A percentile compares a stretch with the other conserved stretches of the same genome.
These are phyloP conservation scores for Amphipoea oculea DNA, from an alignment of 2,888 invertebrate genomes.

Conservation along the genomic window DNA sequence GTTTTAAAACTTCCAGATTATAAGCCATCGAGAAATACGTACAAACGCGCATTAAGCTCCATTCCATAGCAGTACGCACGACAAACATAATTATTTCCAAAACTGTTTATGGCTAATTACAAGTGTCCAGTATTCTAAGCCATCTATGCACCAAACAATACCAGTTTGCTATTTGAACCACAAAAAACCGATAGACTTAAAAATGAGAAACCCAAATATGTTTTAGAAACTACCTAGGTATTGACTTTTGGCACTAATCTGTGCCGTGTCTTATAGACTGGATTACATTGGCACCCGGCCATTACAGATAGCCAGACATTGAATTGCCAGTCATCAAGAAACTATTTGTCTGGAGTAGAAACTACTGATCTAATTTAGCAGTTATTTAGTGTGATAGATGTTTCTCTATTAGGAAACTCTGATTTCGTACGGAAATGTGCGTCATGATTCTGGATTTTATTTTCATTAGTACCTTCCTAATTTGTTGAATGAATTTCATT, in stretches of 20 bases:
- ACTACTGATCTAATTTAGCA: conserved; percentile 44
- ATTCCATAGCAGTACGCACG: neutral
- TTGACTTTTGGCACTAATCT: conserved; percentile 36
- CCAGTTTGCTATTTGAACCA: neutral
- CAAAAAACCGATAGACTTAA: neutral
- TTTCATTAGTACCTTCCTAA: neutral
- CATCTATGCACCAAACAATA: neutral
- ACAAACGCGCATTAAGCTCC: neutral
- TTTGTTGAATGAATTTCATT: neutral
- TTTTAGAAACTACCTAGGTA: conserved; percentile 21
- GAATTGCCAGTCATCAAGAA: conserved; percentile 59
- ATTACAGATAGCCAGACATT: conserved; percentile 50
- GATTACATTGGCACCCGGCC: conserved; percentile 55
- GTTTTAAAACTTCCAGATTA: neutral
- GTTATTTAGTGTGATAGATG: conserved; percentile 32
- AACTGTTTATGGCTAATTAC: neutral
- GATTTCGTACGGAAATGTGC: neutral
- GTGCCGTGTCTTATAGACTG: conserved; percentile 24
- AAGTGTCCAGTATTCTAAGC: neutral
- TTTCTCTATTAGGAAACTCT: conserved; percentile 8
- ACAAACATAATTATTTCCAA: neutral
- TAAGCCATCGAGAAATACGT: neutral
- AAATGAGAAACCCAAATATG: neutral
- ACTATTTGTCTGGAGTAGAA: conserved; percentile 41
- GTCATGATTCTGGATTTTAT: neutral